Evolutionary conservation across 2,888 invertebrate species (phyloP).

Genomic region (Lasiommata megera): DNA sequence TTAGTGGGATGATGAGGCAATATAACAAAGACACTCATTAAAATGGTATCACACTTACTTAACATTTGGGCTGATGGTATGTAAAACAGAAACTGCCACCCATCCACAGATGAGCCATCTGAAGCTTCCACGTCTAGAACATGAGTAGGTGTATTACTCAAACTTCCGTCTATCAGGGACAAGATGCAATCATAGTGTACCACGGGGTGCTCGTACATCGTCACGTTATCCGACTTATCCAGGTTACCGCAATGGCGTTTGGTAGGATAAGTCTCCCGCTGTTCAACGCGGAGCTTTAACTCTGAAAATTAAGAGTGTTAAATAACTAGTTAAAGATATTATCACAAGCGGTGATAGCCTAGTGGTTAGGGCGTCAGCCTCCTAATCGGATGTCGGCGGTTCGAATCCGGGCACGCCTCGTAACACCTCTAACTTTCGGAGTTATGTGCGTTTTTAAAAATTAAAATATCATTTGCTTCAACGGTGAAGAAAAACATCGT

Average conservation of each 20-base stretch:
- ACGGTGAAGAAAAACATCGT: no score
- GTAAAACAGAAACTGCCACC: background rate
- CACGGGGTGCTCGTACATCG: background rate
- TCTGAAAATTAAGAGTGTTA: background rate
- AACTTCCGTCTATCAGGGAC: background rate
- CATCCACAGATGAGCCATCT: background rate
- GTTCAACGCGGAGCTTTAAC: background rate
- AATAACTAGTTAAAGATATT: no score
- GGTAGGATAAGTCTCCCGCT: background rate
- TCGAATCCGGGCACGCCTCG: no score
- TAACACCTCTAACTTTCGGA: no score
- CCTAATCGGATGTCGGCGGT: no score
- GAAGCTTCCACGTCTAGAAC: conserved; percentile 7
- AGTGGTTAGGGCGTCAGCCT: no score
- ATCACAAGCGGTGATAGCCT: no score
- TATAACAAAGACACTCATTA: no score
- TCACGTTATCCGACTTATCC: background rate
- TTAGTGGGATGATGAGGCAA: no score
- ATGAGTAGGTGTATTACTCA: background rate
- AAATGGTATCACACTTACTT: conserved; percentile 4
- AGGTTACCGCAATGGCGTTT: background rate
- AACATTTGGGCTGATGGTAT: background rate
- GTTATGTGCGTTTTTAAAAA: no score
- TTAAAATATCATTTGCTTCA: no score
- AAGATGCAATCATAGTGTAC: conserved; percentile 4